Percentiles rank a stretch among this genome's conserved stretches.
phyloP scores from a whole-genome alignment of 2,797 vertebrate species.

The Carduelis carduelis region DNA sequence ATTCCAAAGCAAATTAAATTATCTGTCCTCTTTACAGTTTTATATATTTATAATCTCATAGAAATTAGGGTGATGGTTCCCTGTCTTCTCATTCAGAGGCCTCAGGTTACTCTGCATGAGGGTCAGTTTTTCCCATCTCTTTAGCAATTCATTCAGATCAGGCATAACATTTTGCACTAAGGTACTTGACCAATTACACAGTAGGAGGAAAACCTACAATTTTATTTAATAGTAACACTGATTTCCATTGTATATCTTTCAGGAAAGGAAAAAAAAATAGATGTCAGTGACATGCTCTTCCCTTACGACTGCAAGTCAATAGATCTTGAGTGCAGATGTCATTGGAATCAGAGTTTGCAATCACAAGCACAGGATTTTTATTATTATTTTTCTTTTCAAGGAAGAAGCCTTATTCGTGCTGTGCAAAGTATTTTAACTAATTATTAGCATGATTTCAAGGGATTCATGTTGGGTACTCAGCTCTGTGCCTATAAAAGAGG shows the following conservation, averaged over 20 bases:
- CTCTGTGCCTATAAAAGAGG: neutral
- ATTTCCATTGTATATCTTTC: neutral
- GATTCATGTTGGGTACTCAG: neutral
- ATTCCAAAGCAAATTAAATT: neutral
- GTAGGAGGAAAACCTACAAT: neutral
- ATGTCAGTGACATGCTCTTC: neutral
- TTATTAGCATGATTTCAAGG: neutral
- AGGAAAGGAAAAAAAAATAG: neutral
- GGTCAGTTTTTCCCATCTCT: neutral
- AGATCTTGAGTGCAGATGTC: neutral
- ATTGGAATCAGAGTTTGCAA: neutral
- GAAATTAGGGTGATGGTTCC: neutral
- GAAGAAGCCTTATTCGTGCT: neutral
- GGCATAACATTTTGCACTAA: neutral
- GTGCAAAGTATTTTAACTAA: neutral
- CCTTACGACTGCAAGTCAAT: neutral
- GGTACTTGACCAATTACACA: neutral
- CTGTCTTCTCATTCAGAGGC: neutral
- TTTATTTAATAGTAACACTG: neutral
- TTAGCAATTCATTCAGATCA: neutral
- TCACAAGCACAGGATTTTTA: neutral
- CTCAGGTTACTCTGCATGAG: neutral
- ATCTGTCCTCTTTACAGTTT: neutral
- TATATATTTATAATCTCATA: neutral
- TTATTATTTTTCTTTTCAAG: neutral